These are phyloP conservation scores for Eupithecia pulchellata DNA, from an alignment of 2,888 invertebrate species.

Conservation along the genomic window DNA sequence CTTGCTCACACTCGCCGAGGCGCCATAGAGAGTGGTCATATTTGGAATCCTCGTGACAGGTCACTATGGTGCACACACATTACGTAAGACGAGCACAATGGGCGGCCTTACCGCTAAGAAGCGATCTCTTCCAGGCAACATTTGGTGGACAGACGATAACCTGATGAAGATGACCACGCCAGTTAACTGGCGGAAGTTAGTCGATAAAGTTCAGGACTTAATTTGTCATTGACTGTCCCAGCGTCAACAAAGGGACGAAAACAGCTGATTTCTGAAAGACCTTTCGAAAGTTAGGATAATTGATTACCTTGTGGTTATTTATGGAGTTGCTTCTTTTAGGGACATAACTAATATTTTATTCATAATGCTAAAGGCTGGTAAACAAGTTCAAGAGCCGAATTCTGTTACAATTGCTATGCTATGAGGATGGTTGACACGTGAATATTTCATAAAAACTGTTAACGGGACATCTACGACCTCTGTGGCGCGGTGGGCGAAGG, in stretches of 20 bases:
- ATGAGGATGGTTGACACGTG: background rate
- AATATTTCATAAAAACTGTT: no score
- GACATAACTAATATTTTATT: slow-evolving; percentile 10
- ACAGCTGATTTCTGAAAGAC: slow-evolving; percentile 32
- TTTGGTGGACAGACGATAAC: no score
- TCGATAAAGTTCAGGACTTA: background rate
- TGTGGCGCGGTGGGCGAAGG: no score
- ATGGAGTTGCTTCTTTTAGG: slow-evolving; percentile 30
- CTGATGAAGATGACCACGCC: no score
- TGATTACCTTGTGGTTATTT: slow-evolving; percentile 42
- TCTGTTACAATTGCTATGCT: background rate
- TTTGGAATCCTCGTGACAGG: no score
- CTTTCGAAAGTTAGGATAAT: slow-evolving; percentile 36
- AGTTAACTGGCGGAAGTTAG: background rate
- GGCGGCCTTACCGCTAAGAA: no score
- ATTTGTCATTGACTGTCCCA: slow-evolving; percentile 24
- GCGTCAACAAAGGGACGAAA: slow-evolving; percentile 30
- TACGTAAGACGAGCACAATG: no score
- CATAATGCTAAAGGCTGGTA: slow-evolving; percentile 6
- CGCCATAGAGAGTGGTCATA: no score
- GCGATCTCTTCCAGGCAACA: no score
- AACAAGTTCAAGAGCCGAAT: background rate
- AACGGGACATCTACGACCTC: no score
- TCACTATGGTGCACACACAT: no score
- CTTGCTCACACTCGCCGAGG: no score